phyloP scores from a whole-genome alignment of 1,140 invertebrate species.

The Acyrthosiphon pisum region DNA sequence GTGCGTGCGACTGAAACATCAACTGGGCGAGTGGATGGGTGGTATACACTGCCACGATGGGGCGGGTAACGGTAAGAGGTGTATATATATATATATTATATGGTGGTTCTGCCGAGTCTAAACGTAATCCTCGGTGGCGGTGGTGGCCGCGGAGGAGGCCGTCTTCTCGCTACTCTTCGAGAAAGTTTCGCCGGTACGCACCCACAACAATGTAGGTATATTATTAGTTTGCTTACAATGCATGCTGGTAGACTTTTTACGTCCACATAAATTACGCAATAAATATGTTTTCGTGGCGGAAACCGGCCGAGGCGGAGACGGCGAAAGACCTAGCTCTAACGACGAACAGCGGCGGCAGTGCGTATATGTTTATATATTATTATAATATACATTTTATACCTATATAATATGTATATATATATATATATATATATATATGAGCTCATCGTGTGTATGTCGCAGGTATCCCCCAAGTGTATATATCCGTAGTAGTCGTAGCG shows the following conservation, averaged over 20 bases:
- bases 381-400: not conserved
- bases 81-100: not conserved
- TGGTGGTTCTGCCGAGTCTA: not conserved
- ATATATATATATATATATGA: not conserved
- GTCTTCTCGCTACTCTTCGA: constrained; percentile 35
- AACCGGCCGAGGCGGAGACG: not conserved
- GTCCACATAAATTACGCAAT: constrained; percentile 52
- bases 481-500: not conserved
- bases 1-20: not conserved
- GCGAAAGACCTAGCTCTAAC: not conserved
- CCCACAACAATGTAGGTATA: not conserved
- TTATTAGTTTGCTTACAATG: constrained; percentile 46
- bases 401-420: not conserved
- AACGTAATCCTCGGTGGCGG: not conserved
- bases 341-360: not conserved
- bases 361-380: not conserved
- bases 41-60: not conserved
- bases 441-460: not conserved
- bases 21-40: not conserved
- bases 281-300: constrained; percentile 41
- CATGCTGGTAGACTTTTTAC: constrained; percentile 37
- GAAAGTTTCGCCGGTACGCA: constrained; percentile 21
- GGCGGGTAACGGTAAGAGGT: not conserved
- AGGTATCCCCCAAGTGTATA: not conserved
- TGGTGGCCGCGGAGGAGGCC: not conserved